Evolutionary conservation across 2,888 invertebrate genomes (phyloP).

Genomic region (Theodoxus fluviatilis): DNA sequence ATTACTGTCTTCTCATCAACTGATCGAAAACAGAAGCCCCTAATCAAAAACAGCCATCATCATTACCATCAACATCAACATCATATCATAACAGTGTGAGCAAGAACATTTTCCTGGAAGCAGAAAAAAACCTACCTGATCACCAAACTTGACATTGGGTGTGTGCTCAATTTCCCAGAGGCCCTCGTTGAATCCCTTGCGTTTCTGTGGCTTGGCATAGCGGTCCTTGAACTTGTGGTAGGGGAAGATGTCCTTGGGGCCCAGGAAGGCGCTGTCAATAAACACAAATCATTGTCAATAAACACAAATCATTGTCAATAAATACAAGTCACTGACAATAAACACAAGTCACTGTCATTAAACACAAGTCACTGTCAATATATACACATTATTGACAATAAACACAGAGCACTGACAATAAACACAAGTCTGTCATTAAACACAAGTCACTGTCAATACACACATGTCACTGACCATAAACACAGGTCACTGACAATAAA

Average conservation of each 20-base stretch:
- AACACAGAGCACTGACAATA: too few relatives aligned
- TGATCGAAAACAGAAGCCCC: background rate
- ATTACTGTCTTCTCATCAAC: background rate
- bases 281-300: constrained; percentile 70
- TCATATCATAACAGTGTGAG: too few relatives aligned
- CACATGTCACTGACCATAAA: too few relatives aligned
- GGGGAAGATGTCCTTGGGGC: constrained; percentile 84
- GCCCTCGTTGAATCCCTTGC: constrained; percentile 84
- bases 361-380: too few relatives aligned
- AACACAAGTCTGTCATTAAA: too few relatives aligned
- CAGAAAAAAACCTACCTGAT: constrained; percentile 36
- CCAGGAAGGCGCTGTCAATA: constrained; percentile 73
- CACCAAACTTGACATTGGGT: constrained; percentile 57
- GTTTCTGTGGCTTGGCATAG: constrained; percentile 80
- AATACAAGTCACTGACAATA: constrained; percentile 70
- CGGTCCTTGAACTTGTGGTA: constrained; percentile 83
- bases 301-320: constrained; percentile 70
- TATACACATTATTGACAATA: too few relatives aligned
- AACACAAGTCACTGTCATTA: too few relatives aligned
- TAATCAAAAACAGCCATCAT: background rate
- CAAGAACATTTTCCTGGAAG: too few relatives aligned
- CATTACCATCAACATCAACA: too few relatives aligned
- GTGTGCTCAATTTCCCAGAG: constrained; percentile 86
- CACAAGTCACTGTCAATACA: too few relatives aligned
- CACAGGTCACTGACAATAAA: too few relatives aligned